These are phyloP conservation scores for Manis javanica DNA, from an alignment of 2,797 vertebrate genomes.

Conservation along the genomic window DNA sequence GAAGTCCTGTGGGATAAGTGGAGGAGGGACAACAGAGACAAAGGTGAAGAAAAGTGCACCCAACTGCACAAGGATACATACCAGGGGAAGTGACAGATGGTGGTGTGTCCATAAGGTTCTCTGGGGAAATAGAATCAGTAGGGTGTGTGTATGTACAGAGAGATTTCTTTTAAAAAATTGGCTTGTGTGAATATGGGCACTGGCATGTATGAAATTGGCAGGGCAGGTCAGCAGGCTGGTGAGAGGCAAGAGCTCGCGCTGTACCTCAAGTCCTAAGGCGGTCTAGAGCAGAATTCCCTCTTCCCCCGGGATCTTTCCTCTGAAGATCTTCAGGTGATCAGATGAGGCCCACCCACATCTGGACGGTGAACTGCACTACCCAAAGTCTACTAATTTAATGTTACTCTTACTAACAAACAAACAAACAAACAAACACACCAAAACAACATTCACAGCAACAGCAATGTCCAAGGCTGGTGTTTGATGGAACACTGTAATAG, in stretches of 20 bases:
- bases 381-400: not conserved
- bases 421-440: not conserved
- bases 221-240: not conserved
- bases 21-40: not conserved
- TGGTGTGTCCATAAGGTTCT: not conserved
- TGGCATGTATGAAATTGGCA: not conserved
- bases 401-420: not conserved
- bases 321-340: not conserved
- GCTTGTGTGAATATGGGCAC: not conserved
- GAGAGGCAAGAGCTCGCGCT: not conserved
- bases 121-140: not conserved
- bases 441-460: not conserved
- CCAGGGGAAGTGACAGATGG: too few species aligned
- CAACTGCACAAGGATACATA: not conserved
- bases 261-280: accelerated
- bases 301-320: not conserved
- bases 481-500: not conserved
- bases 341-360: not conserved
- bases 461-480: not conserved
- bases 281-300: not conserved
- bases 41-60: not conserved
- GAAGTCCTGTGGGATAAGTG: not conserved
- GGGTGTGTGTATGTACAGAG: not conserved
- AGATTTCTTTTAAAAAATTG: not conserved
- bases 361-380: not conserved